Base-by-base conservation (phyloP, 1,140 invertebrate genomes). In the Papilio dardanus region DNA sequence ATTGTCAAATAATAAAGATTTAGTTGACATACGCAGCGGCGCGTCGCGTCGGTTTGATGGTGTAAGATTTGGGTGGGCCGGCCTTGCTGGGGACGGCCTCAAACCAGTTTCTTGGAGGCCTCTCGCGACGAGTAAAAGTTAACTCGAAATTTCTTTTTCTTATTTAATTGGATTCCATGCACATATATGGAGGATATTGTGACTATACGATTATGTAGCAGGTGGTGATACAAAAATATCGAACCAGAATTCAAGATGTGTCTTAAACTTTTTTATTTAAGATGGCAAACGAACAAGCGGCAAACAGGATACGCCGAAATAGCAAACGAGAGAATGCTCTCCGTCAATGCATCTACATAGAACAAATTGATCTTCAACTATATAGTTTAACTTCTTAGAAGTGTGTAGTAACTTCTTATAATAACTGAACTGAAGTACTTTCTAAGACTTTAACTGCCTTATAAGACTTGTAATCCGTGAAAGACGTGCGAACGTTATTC, bases 121-220 rank as follows among this genome's bases (percentile, higher is more conserved):
- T 50, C 69, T 46, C 69, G 42, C 14, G 24, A 24, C 40, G 42
- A 71, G 69, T 71, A 71, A 71, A 71, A 71, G 69, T 71, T 54
- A 50, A 10, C 40, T 30, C 40, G 69, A 71, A 71, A 71, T 71
- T 71, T 71, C 69, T 71, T 71, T 69, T 71, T 71, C 69, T 71
- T 31, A 50, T 71, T 50, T 50, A 50, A 71, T 71, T 50, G 37
- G 67, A 37, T 69, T 19, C 37, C 69, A 50, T 69, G 35, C 33
- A 69, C 35, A 37, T 69, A 69, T 69, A 40, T 69, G 35, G 4
- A 40, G 19, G 46, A n/a, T 62, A 28, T 5, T 62, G 24, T 28
- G 21, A 28, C 4, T 58, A 46, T 19, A 24, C 19, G 54, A 58
- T 28, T 58, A 58, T 12, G 10, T 58, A 24, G 54, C 54, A 58